phyloP scores from a whole-genome alignment of 2,797 vertebrate species.

The Huso huso region DNA sequence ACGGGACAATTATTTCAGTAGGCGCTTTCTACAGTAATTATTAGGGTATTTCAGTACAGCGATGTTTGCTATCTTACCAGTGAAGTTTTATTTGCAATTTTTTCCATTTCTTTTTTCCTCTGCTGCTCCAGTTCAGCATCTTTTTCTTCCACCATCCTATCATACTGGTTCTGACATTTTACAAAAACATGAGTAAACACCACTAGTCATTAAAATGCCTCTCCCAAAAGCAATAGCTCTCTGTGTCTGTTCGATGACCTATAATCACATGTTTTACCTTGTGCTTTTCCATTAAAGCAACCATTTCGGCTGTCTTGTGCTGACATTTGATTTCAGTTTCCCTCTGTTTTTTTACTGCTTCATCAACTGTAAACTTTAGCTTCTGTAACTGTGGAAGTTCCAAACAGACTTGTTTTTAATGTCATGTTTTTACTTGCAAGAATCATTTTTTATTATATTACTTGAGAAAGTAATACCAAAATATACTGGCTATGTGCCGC shows the following conservation, averaged over 20 bases:
- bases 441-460: constrained; percentile 12
- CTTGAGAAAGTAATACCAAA: constrained; percentile 21
- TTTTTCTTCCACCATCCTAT: constrained; percentile 81
- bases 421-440: too few relatives aligned
- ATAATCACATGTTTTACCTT: constrained; percentile 56
- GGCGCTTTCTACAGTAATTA: not conserved
- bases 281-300: constrained; percentile 92
- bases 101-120: constrained; percentile 66
- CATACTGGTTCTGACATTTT: constrained; percentile 66
- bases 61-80: constrained; percentile 57
- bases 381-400: constrained; percentile 59
- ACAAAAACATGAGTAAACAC: not conserved
- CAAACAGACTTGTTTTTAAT: not conserved
- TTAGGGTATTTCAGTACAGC: not conserved
- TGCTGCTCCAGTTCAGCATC: constrained; percentile 71
- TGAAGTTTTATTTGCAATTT: constrained; percentile 48
- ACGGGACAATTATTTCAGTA: too few relatives aligned
- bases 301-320: constrained; percentile 86
- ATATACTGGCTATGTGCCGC: not conserved
- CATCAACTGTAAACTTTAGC: constrained; percentile 55
- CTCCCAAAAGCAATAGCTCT: too few relatives aligned
- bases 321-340: constrained; percentile 79
- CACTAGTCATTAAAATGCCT: constrained; percentile 10
- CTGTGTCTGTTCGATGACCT: too few relatives aligned
- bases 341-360: constrained; percentile 63